Evolutionary conservation across 2,888 invertebrate species (phyloP), one percentile per base, ranked within the genome.

Genomic region (Lysandra coridon): DNA sequence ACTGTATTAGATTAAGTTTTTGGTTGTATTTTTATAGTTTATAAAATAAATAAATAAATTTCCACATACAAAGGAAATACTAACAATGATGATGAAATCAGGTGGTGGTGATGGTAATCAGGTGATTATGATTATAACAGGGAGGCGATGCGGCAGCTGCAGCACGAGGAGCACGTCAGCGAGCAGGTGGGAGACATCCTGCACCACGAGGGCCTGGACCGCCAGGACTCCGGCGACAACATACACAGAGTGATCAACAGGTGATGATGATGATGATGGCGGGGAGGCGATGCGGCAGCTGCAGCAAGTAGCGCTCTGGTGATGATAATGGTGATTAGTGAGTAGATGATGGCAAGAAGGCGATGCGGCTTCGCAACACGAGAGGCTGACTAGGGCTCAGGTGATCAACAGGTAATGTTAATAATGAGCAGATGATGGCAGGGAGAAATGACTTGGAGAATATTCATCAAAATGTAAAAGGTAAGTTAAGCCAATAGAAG

Each of bases 191-290:
- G 84, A 14, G 92, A 89, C 81, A 92, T 94, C 60, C 85, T 93
- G 12, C 84, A 88, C 0, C 90, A 90, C 84, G 92, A 92, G 81
- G 91, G 91, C 0, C 82, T 90, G 1, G 85, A 85, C 80, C 81
- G 86, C 0, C 80, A 94, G 81, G 89, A 95, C 64, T 93, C 94
- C 4, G 93, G 95, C 0, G 95, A 95, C 78, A 96, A 96, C 84
- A 96, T 96, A 83, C 95, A 96, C 86, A 93, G 95, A 83, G 94
- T 96, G 62, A 95, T 96, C 57, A 96, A 96, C 88, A 96, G 96
- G 96, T 96, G 84, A 83, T 62, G 7, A 23, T 30, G 23, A 33
- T 74, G 5, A 12, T 5, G 30, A 62, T 79, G 79, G 0, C 85
- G 93, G 94, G 80, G 93, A 93, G 81, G 92, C 91, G 4, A 91